Base-by-base conservation (phyloP, 2,888 invertebrate species). In the Agrotis clavis region DNA sequence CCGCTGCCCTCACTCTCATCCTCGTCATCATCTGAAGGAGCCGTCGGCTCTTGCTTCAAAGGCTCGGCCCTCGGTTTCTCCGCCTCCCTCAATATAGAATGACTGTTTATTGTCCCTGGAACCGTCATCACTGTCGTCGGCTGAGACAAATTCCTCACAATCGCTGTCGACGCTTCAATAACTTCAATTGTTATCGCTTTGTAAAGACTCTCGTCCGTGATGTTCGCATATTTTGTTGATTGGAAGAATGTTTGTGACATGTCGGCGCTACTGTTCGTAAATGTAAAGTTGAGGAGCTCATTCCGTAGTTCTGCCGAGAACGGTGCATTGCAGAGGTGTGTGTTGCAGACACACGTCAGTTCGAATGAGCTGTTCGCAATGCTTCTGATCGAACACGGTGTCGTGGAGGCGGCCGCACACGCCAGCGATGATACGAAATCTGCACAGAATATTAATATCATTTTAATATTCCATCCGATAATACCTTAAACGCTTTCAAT, bases 1-100 rank as follows among this genome's bases (percentile, higher is more conserved):
- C 96, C 96, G 62, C 95, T 95, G 3, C 96, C 96, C 86, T 96
- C 96, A 1, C 90, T 86, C 54, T 95, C 95, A 47, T 95, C 96
- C 79, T 96, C 96, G 50, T 96, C 95, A 74, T 96, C 96, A 73
- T 95, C 95, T 16, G 95, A 94, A 0, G 95, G 94, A 19, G 90
- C 91, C 1, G 94, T 94, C 19, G 91, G 90, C 63, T 93, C 93
- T 65, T 94, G 93, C 72, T 94, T 95, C 62, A 95, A 86, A 47
- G 94, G 90, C 74, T 95, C 94, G 11, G 93, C 94, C 47, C 87
- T 90, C 7, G 95, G 95, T 69, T 86, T 84, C 50, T 83, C 83
- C 19, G 77, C 71, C 18, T 85, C 85, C 51, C 67, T 80, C 56
- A 85, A 61, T 62, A 85, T 82, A 59, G 82, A 77, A 53, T 84